Conservation (phyloP, 2,888 invertebrate species). For the Sminthurides aquaticus region DNA sequence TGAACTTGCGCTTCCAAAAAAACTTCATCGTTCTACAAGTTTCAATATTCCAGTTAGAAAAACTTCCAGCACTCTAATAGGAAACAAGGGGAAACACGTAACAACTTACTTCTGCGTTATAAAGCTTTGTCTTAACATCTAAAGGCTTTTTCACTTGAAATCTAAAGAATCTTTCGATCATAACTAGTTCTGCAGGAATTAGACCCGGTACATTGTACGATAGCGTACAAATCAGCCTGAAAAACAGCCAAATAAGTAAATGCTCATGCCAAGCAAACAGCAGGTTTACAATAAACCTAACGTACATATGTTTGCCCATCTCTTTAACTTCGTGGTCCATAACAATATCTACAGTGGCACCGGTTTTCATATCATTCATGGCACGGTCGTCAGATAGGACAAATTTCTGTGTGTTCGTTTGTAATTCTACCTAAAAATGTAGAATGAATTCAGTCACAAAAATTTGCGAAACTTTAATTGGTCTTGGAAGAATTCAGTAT, state of each 20-base stretch:
- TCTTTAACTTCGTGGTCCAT: constrained; percentile 99
- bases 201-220: constrained; percentile 58
- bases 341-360: constrained; percentile 85
- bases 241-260: constrained; percentile 43
- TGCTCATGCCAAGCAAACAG: too few species aligned
- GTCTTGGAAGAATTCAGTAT: background rate
- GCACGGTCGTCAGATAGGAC: constrained; percentile 65
- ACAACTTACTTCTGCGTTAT: constrained; percentile 69
- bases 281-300: background rate
- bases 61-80: background rate
- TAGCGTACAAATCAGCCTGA: constrained; percentile 88
- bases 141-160: constrained; percentile 95
- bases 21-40: constrained; percentile 53
- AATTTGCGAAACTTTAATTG: background rate
- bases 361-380: constrained; percentile 56
- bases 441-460: background rate
- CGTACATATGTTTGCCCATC: constrained; percentile 91
- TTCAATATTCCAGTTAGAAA: background rate
- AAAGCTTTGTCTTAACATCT: constrained; percentile 97
- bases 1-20: constrained; percentile 72
- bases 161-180: constrained; percentile 94
- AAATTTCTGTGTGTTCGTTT: constrained; percentile 81
- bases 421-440: constrained; percentile 88
- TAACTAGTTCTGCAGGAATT: constrained; percentile 56
- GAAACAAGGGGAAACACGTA: background rate